phyloP scores from a whole-genome alignment of 2,888 invertebrate species.

The Cheilosia scutellata region DNA sequence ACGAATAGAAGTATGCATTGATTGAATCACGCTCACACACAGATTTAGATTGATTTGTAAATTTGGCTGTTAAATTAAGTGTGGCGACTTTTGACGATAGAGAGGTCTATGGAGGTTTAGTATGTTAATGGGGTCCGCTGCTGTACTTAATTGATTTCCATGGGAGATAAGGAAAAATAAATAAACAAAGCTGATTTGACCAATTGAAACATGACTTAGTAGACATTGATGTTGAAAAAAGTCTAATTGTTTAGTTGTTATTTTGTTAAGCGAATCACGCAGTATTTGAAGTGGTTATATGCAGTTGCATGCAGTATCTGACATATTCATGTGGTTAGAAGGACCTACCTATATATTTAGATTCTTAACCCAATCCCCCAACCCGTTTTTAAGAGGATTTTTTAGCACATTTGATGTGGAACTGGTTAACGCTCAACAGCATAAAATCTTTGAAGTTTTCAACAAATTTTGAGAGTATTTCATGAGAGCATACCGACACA shows the following conservation, averaged over 20 bases:
- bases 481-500: too few species aligned
- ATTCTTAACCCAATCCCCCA: too few species aligned
- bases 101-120: constrained; percentile 22
- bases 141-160: constrained; percentile 29
- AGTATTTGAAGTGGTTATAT: too few species aligned
- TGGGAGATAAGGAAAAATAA: constrained; percentile 9
- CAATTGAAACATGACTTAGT: constrained; percentile 15
- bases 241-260: constrained; percentile 19
- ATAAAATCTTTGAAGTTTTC: too few species aligned
- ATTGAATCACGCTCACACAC: constrained; percentile 45
- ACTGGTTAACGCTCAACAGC: too few species aligned
- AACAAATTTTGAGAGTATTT: too few species aligned
- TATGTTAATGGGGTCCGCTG: constrained; percentile 4
- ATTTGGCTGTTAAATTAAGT: constrained; percentile 43
- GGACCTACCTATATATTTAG: too few species aligned
- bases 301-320: too few species aligned
- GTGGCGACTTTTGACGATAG: constrained; percentile 44
- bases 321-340: too few species aligned
- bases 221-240: constrained; percentile 16
- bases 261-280: background rate
- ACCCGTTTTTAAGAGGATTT: too few species aligned
- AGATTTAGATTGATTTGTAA: constrained; percentile 55
- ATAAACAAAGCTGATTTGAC: constrained; percentile 13
- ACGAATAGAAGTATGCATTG: constrained; percentile 37
- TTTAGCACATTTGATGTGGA: too few species aligned